These are phyloP conservation scores for Nomada hirtipes DNA, from an alignment of 2,888 invertebrate genomes.

Conservation along the genomic window DNA sequence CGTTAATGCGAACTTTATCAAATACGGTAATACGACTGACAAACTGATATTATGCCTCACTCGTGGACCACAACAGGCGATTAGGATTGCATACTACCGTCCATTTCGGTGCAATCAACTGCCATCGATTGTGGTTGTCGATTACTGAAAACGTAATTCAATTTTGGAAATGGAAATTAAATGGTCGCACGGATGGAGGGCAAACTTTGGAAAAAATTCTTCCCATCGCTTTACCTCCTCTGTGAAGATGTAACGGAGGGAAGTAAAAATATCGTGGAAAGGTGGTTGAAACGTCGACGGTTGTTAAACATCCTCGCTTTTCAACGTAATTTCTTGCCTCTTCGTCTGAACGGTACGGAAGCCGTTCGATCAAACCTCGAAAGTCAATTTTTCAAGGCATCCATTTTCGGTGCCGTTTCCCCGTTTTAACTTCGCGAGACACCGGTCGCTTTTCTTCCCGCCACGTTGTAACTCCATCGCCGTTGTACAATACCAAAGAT, in stretches of 20 bases:
- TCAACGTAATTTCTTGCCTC: not conserved
- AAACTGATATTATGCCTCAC: conserved; percentile 69
- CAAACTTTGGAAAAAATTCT: too few species aligned
- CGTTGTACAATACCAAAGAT: too few species aligned
- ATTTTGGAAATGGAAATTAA: conserved; percentile 57
- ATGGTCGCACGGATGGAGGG: conserved; percentile 26
- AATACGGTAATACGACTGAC: conserved; percentile 64
- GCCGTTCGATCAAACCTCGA: not conserved
- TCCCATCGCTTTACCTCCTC: not conserved
- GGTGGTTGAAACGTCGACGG: conserved; percentile 7
- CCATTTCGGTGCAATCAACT: conserved; percentile 28
- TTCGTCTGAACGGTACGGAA: not conserved
- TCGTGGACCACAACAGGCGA: conserved; percentile 64
- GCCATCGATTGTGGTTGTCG: conserved; percentile 63
- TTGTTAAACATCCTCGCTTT: conserved; percentile 5
- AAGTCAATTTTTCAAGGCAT: conserved; percentile 24
- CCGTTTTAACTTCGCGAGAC: not conserved
- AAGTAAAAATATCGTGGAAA: not conserved
- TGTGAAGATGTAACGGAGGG: too few species aligned
- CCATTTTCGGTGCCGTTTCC: conserved; percentile 5
- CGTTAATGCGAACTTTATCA: conserved; percentile 70
- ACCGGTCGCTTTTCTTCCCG: conserved; percentile 14
- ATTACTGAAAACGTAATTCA: conserved; percentile 64
- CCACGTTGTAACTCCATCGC: not conserved
- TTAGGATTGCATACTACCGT: conserved; percentile 70